Evolutionary conservation across 1,140 invertebrate genomes (phyloP).

Genomic region (Drosophila nigromelanica): DNA sequence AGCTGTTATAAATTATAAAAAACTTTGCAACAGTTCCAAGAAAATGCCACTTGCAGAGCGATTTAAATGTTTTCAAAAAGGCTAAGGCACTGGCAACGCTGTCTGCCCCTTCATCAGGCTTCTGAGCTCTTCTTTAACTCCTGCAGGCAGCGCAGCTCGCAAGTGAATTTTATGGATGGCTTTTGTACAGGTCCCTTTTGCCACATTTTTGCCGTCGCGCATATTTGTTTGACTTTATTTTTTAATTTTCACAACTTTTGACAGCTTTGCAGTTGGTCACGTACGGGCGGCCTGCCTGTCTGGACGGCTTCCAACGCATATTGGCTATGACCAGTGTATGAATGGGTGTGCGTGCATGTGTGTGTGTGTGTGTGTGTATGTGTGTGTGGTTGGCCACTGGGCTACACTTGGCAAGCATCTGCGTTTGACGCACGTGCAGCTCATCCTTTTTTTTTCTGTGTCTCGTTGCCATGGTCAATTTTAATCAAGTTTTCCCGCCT

Average conservation of each 20-base stretch:
- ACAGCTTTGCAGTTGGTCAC: constrained; percentile 77
- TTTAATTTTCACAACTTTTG: constrained; percentile 81
- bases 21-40: neutral
- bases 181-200: constrained; percentile 19
- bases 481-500: constrained; percentile 78
- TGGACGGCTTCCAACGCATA: constrained; percentile 41
- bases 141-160: neutral
- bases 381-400: constrained; percentile 48
- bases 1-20: neutral
- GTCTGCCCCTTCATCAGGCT: neutral
- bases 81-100: neutral
- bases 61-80: neutral
- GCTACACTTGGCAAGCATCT: constrained; percentile 57
- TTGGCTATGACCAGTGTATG: constrained; percentile 39
- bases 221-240: constrained; percentile 80
- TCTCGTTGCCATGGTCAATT: constrained; percentile 64
- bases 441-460: constrained; percentile 17
- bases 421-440: constrained; percentile 69
- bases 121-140: neutral
- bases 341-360: neutral
- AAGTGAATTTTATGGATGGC: constrained; percentile 15
- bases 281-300: constrained; percentile 47
- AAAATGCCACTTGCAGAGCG: neutral
- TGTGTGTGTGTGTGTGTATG: neutral
- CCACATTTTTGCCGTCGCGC: constrained; percentile 48